phyloP scores from a whole-genome alignment of 1,140 invertebrate species.

The Bombus confusus region DNA sequence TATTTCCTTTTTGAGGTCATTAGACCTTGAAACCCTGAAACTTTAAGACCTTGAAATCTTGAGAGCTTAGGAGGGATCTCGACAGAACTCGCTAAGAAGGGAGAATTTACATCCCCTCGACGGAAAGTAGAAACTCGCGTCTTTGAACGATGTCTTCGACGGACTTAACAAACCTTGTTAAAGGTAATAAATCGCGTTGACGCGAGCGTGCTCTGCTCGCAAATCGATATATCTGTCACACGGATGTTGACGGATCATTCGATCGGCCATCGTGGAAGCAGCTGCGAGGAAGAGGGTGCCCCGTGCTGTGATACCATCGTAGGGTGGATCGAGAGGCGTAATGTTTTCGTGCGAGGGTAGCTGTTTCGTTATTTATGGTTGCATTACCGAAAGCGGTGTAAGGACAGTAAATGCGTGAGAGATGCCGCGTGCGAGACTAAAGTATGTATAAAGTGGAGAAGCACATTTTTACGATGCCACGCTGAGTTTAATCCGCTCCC shows the following conservation, averaged over 20 bases:
- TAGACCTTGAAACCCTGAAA: background rate
- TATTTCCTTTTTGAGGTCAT: too few relatives aligned
- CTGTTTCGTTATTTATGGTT: constrained; percentile 70
- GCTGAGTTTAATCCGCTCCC: constrained; percentile 62
- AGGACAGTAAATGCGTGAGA: constrained; percentile 67
- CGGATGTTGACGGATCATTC: constrained; percentile 48
- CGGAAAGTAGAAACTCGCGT: background rate
- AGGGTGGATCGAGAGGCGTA: constrained; percentile 27
- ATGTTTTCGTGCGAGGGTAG: constrained; percentile 23
- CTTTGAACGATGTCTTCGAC: background rate
- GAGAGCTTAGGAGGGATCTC: too few relatives aligned
- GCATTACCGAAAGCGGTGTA: constrained; percentile 66
- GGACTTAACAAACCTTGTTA: background rate
- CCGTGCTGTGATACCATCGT: constrained; percentile 35
- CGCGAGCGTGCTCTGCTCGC: background rate
- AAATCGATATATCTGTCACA: constrained; percentile 49
- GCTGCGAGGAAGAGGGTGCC: constrained; percentile 38
- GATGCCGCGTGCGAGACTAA: constrained; percentile 63
- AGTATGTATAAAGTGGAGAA: constrained; percentile 68
- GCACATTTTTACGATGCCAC: constrained; percentile 64
- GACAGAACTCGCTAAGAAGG: background rate
- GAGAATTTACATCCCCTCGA: background rate
- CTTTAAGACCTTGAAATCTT: background rate
- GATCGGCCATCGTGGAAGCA: constrained; percentile 36
- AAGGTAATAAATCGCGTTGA: background rate